Evolutionary conservation across 1,140 invertebrate species (phyloP), one percentile per base, ranked within the genome.

Genomic region (Neoseiulus cucumeris): DNA sequence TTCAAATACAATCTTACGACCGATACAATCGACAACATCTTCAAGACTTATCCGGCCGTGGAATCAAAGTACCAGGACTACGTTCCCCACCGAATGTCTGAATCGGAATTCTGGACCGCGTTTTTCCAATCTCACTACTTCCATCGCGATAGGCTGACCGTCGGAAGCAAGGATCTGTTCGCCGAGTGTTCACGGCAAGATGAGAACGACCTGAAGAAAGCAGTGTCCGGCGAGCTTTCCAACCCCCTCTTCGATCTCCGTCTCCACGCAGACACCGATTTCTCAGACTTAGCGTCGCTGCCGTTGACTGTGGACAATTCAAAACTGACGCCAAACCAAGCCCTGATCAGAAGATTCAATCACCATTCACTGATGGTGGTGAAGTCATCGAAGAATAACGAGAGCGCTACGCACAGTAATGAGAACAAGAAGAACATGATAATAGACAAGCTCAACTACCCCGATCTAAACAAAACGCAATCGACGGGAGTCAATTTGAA

Each of bases 51-150:
- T 81, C 95, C 96, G 29, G 91, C 91, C 69, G 95, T 99, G 0
- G 89, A 91, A 73, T 86, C 86, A 78, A 98, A 98, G 81, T 92
- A 98, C 79, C 78, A 85, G 68, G 93, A 99, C 78, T 86, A 91
- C 78, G 95, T 99, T 42, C 96, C 95, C 51, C 81, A 86, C 68
- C 90, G 93, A 79, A 84, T 98, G 82, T 83, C 86, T 0, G 96
- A 99, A 77, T 81, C 87, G 1, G 91, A 97, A 73, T 99, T 99
- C 79, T 99, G 96, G 96, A 94, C 90, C 12, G 89, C 94, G 71
- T 99, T 99, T 78, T 98, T 98, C 79, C 94, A 98, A 74, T 98
- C 93, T 20, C 94, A 98, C 80, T 99, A 99, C 79, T 99, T 98
- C 82, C 93, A 98, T 79, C 83, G 91, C 68, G 95, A 98, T 79